Percentiles rank a stretch among this genome's conserved stretches.
Evolutionary conservation across 2,113 vertebrate genomes (phyloP).

Genomic region (Bagarius yarrelli): DNA sequence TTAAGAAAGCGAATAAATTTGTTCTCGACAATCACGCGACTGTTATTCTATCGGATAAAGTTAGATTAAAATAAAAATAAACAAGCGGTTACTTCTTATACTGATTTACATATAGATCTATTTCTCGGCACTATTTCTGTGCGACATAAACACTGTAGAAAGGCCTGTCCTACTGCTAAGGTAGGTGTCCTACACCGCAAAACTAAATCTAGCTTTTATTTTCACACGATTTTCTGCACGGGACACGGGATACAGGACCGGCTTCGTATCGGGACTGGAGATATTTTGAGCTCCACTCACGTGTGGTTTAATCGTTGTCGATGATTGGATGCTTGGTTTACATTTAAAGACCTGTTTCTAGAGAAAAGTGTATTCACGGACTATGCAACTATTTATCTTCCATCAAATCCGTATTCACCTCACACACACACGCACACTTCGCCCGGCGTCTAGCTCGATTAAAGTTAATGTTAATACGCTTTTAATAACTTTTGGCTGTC

Average conservation of each 20-base stretch:
- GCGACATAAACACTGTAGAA: background rate
- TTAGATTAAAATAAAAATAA: background rate
- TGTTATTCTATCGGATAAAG: background rate
- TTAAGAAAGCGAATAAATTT: background rate
- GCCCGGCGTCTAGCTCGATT: background rate
- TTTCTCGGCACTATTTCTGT: background rate
- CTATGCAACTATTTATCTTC: background rate
- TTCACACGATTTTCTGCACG: conserved; percentile 27
- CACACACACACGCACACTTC: background rate
- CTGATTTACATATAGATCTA: background rate
- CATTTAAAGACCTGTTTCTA: conserved; percentile 4
- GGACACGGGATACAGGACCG: background rate
- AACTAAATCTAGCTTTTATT: conserved; percentile 7
- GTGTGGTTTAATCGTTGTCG: conserved; percentile 34
- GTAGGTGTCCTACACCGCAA: conserved; percentile 39
- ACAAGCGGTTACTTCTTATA: conserved; percentile 2
- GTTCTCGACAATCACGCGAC: background rate
- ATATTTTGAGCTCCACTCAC: conserved; percentile 20
- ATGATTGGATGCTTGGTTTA: conserved; percentile 13
- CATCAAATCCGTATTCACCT: background rate
- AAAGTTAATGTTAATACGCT: background rate
- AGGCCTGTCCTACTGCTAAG: conserved; percentile 28
- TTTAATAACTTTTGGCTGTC: background rate
- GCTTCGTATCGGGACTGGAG: background rate
- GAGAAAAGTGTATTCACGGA: background rate